Evolutionary conservation across 35 echinoderm and acorn worm species (phyloP), one percentile per base, ranked within the genome.

Genomic region (Holothuria glaberrima): DNA sequence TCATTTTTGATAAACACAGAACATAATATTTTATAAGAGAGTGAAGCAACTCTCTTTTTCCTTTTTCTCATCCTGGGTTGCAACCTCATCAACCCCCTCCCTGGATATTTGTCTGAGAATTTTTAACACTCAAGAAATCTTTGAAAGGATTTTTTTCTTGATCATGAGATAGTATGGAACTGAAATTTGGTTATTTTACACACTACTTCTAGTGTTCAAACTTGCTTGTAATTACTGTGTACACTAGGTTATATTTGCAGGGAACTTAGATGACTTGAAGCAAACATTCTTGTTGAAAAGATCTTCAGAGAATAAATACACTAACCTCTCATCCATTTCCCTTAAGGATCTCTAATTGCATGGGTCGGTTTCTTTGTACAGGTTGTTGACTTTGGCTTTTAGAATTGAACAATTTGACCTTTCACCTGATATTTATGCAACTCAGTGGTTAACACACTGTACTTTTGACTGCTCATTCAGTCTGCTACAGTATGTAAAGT

Each of bases 221-320:
- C 44, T 38, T 31, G 71, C 44, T 38, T 75, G 71, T 75, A 38
- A 75, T 75, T 75, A 38, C 71, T 41, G 9, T 34, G 71, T 75
- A 75, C 32, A 75, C 71, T 75, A 32, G 34, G 44, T 75, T 75
- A 21, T 75, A 5, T 75, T 75, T 31, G 34, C 71, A 31, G 28
- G 34, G 34, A 48, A 75, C 71, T 38, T 75, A 38, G 21, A 75
- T 75, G 71, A 38, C 71, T 75, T 22, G 32, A 41, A 75, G 71
- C 44, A 75, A 17, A 75, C 71, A 41, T 36, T 21, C 32, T 75
- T 54, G 71, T 41, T 75, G 71, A 75, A 32, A 41, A 41, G 32
- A 36, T 41, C 10, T 31, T 0, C 17, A 75, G 6, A 75, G 14
- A 32, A 14, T 0, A 75, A 41, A 41, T 32, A 75, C 71, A 75